phyloP scores from a whole-genome alignment of 2,888 invertebrate genomes.

The Caenorhabditis plicata region DNA sequence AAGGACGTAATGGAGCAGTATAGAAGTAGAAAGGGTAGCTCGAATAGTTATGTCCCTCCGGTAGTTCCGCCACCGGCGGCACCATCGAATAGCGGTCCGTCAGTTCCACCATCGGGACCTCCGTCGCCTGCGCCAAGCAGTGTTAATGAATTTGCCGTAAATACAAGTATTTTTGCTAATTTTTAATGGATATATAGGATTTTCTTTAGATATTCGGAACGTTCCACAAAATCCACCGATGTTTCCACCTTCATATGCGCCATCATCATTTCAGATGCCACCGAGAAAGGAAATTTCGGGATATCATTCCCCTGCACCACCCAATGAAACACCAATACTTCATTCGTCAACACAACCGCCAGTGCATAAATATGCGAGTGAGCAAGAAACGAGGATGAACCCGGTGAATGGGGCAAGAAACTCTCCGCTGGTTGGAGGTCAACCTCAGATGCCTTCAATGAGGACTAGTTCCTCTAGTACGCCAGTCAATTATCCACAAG shows the following conservation, averaged over 20 bases:
- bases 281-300: too few species aligned
- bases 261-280: too few species aligned
- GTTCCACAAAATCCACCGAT: not conserved
- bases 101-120: slow-evolving; percentile 9
- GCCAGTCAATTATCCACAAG: too few species aligned
- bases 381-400: too few species aligned
- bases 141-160: slow-evolving; percentile 22
- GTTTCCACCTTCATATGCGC: not conserved
- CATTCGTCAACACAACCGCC: not conserved
- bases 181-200: too few species aligned
- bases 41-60: not conserved
- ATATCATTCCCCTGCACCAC: too few species aligned
- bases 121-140: slow-evolving; percentile 35
- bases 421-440: too few species aligned
- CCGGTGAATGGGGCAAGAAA: too few species aligned
- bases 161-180: too few species aligned
- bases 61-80: slow-evolving; percentile 1
- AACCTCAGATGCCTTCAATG: too few species aligned
- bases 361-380: too few species aligned
- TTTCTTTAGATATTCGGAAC: not conserved
- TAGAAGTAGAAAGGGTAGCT: slow-evolving; percentile 29
- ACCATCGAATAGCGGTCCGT: slow-evolving; percentile 4
- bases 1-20: slow-evolving; percentile 49
- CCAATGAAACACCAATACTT: not conserved
- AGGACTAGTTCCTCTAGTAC: too few species aligned